Evolutionary conservation across 2,797 vertebrate species (phyloP), one percentile per base, ranked within the genome.

Genomic region (Xiphophorus birchmanni): DNA sequence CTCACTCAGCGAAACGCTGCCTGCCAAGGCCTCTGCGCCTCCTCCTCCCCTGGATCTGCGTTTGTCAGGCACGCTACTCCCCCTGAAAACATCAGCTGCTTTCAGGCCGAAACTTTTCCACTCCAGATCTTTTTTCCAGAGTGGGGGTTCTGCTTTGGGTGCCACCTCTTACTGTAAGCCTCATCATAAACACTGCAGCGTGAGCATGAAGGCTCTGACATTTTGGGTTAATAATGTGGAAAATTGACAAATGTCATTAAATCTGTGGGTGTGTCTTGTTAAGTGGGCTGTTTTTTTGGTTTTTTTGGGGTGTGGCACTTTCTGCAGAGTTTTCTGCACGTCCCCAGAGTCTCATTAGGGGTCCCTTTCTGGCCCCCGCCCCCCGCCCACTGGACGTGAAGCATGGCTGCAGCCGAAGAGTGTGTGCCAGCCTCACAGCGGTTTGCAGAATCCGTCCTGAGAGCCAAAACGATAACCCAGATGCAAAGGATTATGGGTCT

Each of bases 401-500:
- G 80, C 87, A 83, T 45, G 67, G 83, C 83, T 83, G 82, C 81
- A 72, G 79, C 89, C 56, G 73, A 21, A 40, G 86, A 78, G 84
- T 76, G 37, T 85, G 85, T 91, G 91, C 90, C 93, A 93, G 88
- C 75, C 86, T 77, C 75, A 23, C 82, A 81, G 91, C 71, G 91
- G 89, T 91, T 50, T 83, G 78, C 77, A 40, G 42, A 87, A 84
- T 35, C 47, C 12, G 18, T 83, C 85, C 74, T 11, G 47, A 13
- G 8, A 54, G 12, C 84, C 86, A 88, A 89, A 83, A 87, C 73
- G 29, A 92, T 87, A 83, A 80, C 88, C 86, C 93, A 95, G 88
- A 95, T 95, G 95, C 92, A 92, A 90, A 71, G 90, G 87, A 95
- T 96, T 93, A 94, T 92, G 89, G 89, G 84, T 90, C 92, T 91